Conservation (phyloP, 2,888 invertebrate species). For the Cosmia pyralina region DNA sequence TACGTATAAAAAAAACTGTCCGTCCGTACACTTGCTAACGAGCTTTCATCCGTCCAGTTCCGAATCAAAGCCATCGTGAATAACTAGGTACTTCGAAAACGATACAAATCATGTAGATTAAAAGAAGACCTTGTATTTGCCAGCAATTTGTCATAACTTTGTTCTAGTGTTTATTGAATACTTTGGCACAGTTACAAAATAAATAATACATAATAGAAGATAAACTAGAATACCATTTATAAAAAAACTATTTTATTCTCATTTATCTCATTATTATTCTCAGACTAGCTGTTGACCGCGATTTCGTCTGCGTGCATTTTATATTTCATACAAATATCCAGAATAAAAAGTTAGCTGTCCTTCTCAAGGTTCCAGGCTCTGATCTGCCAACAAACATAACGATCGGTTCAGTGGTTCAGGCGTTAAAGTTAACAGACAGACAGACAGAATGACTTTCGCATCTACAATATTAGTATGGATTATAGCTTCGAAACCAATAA, state of each 20-base stretch:
- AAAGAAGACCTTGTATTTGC: slow-evolving; percentile 27
- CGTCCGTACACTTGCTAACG: slow-evolving; percentile 15
- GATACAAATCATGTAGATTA: slow-evolving; percentile 47
- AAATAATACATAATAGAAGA: slow-evolving; percentile 24
- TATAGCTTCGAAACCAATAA: background rate
- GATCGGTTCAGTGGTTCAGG: background rate
- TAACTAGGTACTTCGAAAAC: slow-evolving; percentile 22
- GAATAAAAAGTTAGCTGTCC: background rate
- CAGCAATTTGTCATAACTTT: slow-evolving; percentile 42
- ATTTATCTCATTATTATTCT: slow-evolving; percentile 6
- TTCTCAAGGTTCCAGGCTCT: background rate
- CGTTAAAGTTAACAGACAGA: background rate
- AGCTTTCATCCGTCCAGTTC: slow-evolving; percentile 16
- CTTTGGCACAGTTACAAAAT: slow-evolving; percentile 49
- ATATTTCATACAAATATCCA: too few species aligned
- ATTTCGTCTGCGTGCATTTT: background rate
- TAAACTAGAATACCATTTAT: slow-evolving; percentile 13
- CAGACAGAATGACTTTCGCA: background rate
- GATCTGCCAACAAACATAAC: background rate
- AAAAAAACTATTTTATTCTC: slow-evolving; percentile 1
- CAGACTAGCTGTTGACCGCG: background rate
- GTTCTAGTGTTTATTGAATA: slow-evolving; percentile 47
- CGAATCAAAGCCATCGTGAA: slow-evolving; percentile 20
- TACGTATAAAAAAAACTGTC: background rate
- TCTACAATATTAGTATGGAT: background rate